A percentile compares a stretch with the other conserved stretches of the same genome.
Conservation (phyloP, 2,113 vertebrate genomes). For the Tenebrosternarchus preto region DNA sequence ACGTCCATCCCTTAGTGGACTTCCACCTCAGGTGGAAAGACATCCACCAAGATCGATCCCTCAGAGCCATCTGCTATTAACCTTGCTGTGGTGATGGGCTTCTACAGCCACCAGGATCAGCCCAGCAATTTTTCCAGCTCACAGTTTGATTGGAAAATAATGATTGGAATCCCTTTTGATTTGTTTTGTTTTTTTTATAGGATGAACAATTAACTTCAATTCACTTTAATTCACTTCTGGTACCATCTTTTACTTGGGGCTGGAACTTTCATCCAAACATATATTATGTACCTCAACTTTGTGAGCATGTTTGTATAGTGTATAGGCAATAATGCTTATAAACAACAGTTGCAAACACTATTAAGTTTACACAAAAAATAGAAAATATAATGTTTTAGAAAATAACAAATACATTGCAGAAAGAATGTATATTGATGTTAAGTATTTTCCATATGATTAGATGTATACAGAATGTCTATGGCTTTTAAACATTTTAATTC, state of each 20-base stretch:
- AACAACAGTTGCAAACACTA: not conserved
- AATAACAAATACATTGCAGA: not conserved
- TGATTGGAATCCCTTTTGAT: slow-evolving; percentile 35
- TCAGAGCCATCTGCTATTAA: slow-evolving; percentile 68
- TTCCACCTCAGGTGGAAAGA: slow-evolving; percentile 55
- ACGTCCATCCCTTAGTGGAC: slow-evolving; percentile 51
- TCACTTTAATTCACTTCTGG: slow-evolving; percentile 32
- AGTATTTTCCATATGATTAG: not conserved
- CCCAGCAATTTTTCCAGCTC: slow-evolving; percentile 39
- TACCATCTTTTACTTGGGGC: not conserved
- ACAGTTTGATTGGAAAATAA: slow-evolving; percentile 61
- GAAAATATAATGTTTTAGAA: no score
- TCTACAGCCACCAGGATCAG: slow-evolving; percentile 51
- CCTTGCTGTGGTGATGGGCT: slow-evolving; percentile 65
- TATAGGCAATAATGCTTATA: not conserved
- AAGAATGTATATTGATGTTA: not conserved
- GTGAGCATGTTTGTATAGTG: not conserved
- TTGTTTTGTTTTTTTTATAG: slow-evolving; percentile 43
- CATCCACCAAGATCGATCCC: slow-evolving; percentile 59
- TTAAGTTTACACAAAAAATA: not conserved
- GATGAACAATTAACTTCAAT: slow-evolving; percentile 46
- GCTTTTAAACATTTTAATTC: no score
- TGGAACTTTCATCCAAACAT: not conserved
- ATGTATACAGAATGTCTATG: not conserved
- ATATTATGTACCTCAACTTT: not conserved